Base-by-base conservation (phyloP, 1,140 invertebrate genomes). In the Drosophila ficusphila region DNA sequence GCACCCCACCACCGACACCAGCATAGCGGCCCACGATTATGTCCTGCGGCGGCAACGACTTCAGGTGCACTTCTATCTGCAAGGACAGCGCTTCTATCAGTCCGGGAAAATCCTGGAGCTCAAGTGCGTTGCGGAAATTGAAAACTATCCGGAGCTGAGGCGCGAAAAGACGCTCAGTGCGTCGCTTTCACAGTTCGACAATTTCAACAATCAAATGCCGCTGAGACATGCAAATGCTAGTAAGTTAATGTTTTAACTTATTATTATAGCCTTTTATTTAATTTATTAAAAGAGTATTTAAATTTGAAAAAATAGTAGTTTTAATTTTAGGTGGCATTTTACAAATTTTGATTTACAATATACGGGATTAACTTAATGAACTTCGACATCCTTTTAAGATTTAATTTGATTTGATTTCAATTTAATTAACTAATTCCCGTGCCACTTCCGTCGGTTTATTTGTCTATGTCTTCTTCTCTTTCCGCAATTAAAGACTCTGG, bases 41-140 rank as follows among this genome's bases (percentile, higher is more conserved):
- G 83, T 89, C 7, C 52, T 91, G 61, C 76, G 85, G 2, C 76
- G 79, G 5, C 78, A 88, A 46, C 76, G 82, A 14, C 62, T 91
- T 9, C 90, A 90, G 72, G 73, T 91, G 44, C 74, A 90, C 48
- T 90, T 91, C 33, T 89, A 86, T 36, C 65, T 91, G 42, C 88
- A 89, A 38, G 91, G 79, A 31, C 83, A 85, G n/a, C 77, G 90
- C 18, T 91, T 91, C 41, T 89, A 74, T 38, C 76, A 85, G 56
- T 27, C 52, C 31, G 75, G 65, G 14, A 88, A 83, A 34, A 71
- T 82, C 53, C 76, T 91, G 38, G 72, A 90, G 60, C 71, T 91
- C 1, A 91, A 91, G 42, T 91, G 90, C 54, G 88, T 91, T 5
- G 90, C 90, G 51, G 88, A 91, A 75, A 91, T 91, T 64, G 88